Conservation (phyloP, 1,140 invertebrate genomes). For the Eriocheir sinensis region DNA sequence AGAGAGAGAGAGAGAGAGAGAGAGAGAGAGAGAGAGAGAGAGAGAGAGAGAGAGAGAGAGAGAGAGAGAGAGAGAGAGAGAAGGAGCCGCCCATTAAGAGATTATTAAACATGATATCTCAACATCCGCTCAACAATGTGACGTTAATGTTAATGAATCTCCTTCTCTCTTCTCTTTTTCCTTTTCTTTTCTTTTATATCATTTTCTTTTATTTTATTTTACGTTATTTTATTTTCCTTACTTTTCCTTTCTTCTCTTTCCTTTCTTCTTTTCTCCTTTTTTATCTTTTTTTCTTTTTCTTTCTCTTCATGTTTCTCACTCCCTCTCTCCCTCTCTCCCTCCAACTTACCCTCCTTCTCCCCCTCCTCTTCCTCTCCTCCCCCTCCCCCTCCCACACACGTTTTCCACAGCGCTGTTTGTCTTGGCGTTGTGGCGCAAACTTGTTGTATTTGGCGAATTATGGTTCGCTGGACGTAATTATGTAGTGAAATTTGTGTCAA, state of each 20-base stretch:
- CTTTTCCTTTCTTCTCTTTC: background rate
- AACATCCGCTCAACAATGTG: slow-evolving; percentile 19
- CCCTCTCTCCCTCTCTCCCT: too few relatives aligned
- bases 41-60: slow-evolving; percentile 41
- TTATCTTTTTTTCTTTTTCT: background rate
- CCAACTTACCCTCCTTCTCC: too few relatives aligned
- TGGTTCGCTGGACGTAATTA: slow-evolving; percentile 58
- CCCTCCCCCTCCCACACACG: background rate
- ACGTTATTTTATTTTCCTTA: background rate
- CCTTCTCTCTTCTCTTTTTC: slow-evolving; percentile 23
- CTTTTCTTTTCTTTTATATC: background rate
- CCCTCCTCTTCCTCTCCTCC: background rate
- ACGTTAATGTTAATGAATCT: background rate
- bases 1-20: background rate
- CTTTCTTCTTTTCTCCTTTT: background rate
- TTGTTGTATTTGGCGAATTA: slow-evolving; percentile 62
- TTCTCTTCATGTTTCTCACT: too few relatives aligned
- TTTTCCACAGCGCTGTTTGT: background rate
- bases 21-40: slow-evolving; percentile 16
- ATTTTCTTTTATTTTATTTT: background rate
- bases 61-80: background rate
- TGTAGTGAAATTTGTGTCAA: slow-evolving; percentile 61
- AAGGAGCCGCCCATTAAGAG: slow-evolving; percentile 17
- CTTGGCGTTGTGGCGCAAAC: slow-evolving; percentile 8
- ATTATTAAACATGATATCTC: slow-evolving; percentile 52